These are phyloP conservation scores for Gryllus longicercus DNA, from an alignment of 2,888 invertebrate species.

Conservation along the genomic window DNA sequence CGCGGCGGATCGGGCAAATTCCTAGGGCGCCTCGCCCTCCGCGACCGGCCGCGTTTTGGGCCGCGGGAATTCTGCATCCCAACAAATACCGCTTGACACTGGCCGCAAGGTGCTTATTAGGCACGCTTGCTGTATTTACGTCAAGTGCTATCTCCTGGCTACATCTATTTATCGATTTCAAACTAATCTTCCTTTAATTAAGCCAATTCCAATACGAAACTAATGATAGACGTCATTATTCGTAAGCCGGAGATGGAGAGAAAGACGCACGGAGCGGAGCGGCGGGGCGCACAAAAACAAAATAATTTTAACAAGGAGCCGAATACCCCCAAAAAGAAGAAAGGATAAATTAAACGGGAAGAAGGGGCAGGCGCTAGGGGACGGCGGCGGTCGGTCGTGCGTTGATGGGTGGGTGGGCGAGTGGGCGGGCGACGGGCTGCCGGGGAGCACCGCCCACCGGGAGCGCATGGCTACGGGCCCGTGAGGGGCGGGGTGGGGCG, in stretches of 20 bases:
- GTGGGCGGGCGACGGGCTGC: not conserved
- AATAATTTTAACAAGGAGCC: not conserved
- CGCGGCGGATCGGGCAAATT: too few species aligned
- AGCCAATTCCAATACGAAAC: constrained; percentile 17
- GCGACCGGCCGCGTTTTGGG: too few species aligned
- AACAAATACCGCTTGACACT: too few species aligned
- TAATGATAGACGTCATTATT: constrained; percentile 9
- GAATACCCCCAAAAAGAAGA: not conserved
- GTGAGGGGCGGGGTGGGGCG: too few species aligned
- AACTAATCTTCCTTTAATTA: constrained; percentile 7
- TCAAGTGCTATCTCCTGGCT: not conserved
- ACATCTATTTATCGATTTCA: constrained; percentile 5
- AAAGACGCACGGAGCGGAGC: not conserved
- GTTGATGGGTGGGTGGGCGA: not conserved
- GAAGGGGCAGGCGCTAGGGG: too few species aligned
- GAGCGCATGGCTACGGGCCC: too few species aligned
- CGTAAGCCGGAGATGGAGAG: not conserved
- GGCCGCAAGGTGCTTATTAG: too few species aligned
- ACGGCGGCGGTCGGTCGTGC: not conserved
- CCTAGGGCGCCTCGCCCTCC: too few species aligned
- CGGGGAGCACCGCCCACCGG: not conserved
- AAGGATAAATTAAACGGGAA: not conserved
- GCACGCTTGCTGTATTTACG: too few species aligned
- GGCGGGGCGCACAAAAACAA: not conserved
- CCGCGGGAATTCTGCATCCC: too few species aligned